Conservation (phyloP, 2,113 vertebrate genomes). For the Tachycineta bicolor region DNA sequence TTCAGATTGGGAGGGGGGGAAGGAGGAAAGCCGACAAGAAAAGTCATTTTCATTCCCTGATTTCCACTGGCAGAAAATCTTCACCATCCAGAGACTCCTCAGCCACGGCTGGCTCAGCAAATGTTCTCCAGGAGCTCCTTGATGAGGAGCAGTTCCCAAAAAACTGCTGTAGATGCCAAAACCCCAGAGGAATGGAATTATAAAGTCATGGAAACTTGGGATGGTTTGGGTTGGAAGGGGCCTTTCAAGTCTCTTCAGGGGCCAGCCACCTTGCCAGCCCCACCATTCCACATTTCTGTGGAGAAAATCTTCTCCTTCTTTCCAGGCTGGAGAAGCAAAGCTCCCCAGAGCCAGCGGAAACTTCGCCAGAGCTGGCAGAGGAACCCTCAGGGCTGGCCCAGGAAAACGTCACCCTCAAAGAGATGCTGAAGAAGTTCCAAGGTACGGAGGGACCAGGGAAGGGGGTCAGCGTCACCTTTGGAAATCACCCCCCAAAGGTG, state of each 20-base stretch:
- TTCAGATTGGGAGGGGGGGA: rapidly evolving
- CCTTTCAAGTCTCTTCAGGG: background rate
- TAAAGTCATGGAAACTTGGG: rapidly evolving
- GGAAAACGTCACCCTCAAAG: background rate
- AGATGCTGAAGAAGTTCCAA: background rate
- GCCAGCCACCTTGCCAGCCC: background rate
- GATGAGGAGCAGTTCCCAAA: background rate
- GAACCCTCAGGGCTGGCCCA: rapidly evolving
- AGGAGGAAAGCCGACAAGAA: background rate
- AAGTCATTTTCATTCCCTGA: background rate
- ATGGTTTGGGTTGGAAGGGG: background rate
- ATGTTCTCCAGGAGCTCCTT: background rate
- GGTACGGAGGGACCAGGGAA: background rate
- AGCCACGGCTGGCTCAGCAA: background rate
- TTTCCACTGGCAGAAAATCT: background rate
- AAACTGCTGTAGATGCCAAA: background rate
- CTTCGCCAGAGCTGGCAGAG: background rate
- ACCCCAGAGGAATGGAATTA: too few species aligned
- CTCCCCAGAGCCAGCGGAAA: rapidly evolving
- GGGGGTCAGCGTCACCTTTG: rapidly evolving
- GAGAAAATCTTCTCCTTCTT: background rate
- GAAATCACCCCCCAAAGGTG: background rate
- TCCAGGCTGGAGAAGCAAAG: background rate
- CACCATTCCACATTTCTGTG: rapidly evolving
- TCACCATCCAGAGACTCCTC: background rate